Base-by-base conservation (phyloP, 2,888 invertebrate species). In the Leucophenga maculata region DNA sequence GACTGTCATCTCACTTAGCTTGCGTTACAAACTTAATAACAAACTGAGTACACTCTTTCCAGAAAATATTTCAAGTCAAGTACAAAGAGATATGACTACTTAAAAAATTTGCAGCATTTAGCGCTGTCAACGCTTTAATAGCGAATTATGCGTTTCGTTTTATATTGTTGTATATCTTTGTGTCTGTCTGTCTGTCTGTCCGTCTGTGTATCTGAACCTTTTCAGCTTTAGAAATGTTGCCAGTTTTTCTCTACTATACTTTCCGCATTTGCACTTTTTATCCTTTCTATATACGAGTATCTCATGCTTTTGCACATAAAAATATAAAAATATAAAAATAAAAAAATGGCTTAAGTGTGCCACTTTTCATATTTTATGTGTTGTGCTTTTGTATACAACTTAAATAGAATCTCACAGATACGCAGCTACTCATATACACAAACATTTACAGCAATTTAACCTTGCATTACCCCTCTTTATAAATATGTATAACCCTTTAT, bases 21-120 rank as follows among this genome's bases (percentile, higher is more conserved):
- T 3, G 4, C 26, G 26, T 26, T 26, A 26, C 26, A 26, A 26
- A 26, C 26, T 26, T 39, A 11, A 6, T 39, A 39, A 11, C 4
- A 39, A 39, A 39, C 8, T 39, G 1, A 8, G 3, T 6, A 39
- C 8, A 11, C 11, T 39, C 8, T 11, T 39, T 39, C 8, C 1
- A 39, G 4, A 39, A 11, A 26, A 11, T 39, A 1, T 39, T 3
- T 39, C 3, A 39, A 39, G 39, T 8, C n/a, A n/a, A n/a, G 11
- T 39, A 11, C 4, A 39, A 26, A 3, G 39, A 1, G 11, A 39
- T 39, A 6, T 39, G 39, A 11, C 39, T 8, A 9, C 20, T 18
- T 20, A 75, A 72, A 74, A 80, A 76, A 72, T 72, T 68, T 48
- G 52, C 52, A 48, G 46, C 14, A 46, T 64, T 64, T 22, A 48